Evolutionary conservation across 1,140 invertebrate species (phyloP).

Genomic region (Drosophila subobscura): DNA sequence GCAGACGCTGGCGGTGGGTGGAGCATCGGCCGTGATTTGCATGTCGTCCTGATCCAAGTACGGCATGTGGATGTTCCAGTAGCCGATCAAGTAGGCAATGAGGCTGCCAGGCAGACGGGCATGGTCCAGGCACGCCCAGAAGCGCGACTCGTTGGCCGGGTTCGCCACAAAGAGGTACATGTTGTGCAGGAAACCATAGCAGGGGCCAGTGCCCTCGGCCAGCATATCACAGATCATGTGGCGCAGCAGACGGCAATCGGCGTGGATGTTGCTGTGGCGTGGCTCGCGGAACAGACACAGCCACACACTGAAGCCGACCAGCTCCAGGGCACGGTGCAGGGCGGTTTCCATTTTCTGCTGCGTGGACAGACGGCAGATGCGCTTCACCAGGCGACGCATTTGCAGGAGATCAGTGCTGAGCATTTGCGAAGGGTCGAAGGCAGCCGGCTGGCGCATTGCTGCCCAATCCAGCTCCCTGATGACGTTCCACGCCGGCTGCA

Average conservation of each 20-base stretch:
- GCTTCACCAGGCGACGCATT: slow-evolving; percentile 58
- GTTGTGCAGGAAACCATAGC: slow-evolving; percentile 48
- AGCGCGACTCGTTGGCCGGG: slow-evolving; percentile 38
- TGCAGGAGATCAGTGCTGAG: slow-evolving; percentile 37
- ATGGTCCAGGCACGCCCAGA: slow-evolving; percentile 45
- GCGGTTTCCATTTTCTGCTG: slow-evolving; percentile 43
- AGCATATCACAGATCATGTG: slow-evolving; percentile 66
- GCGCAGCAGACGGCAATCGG: slow-evolving; percentile 51
- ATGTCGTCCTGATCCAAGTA: slow-evolving; percentile 53
- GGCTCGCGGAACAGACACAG: slow-evolving; percentile 55
- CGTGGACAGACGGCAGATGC: slow-evolving; percentile 44
- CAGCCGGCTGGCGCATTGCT: slow-evolving; percentile 14
- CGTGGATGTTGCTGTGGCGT: slow-evolving; percentile 36
- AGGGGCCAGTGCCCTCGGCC: slow-evolving; percentile 7
- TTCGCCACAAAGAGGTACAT: slow-evolving; percentile 38
- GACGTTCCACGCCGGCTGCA: slow-evolving; percentile 46
- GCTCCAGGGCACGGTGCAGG: slow-evolving; percentile 28
- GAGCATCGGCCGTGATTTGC: slow-evolving; percentile 10
- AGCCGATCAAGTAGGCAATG: slow-evolving; percentile 27
- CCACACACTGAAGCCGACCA: slow-evolving; percentile 43
- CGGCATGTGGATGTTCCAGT: slow-evolving; percentile 49
- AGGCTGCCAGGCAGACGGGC: slow-evolving; percentile 37
- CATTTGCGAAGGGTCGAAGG: slow-evolving; percentile 1
- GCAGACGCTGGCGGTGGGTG: neutral
- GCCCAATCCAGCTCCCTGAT: slow-evolving; percentile 63